Evolutionary conservation across 1,140 invertebrate species (phyloP).

Genomic region (Diploscapter pachys): DNA sequence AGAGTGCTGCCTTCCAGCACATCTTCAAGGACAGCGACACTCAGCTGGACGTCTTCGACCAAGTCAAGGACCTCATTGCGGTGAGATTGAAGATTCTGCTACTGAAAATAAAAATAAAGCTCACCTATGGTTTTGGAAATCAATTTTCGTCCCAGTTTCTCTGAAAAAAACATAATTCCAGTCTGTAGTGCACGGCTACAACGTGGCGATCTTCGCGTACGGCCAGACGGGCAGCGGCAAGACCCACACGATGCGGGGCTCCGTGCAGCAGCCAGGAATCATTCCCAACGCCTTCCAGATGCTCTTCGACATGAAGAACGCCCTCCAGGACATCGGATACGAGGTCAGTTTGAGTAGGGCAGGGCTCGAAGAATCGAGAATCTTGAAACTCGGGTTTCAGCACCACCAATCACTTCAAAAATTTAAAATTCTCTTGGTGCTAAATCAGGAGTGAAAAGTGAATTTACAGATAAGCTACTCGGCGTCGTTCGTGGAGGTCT

Average conservation of each 20-base stretch:
- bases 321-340: too few species aligned
- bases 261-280: too few species aligned
- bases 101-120: background rate
- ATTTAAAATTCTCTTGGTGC: too few species aligned
- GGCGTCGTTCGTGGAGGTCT: conserved; percentile 38
- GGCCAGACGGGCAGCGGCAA: conserved; percentile 91
- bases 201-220: conserved; percentile 88
- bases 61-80: conserved; percentile 34
- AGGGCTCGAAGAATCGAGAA: too few species aligned
- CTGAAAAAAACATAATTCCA: conserved; percentile 10
- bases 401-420: too few species aligned
- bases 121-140: background rate
- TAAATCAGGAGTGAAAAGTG: background rate
- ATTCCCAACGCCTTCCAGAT: too few species aligned
- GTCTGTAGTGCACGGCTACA: conserved; percentile 75
- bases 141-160: background rate
- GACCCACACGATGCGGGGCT: conserved; percentile 84
- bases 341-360: too few species aligned
- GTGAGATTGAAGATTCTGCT: conserved; percentile 5
- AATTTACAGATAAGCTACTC: conserved; percentile 33
- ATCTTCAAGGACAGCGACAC: conserved; percentile 28
- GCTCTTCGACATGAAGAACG: too few species aligned
- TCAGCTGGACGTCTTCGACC: conserved; percentile 25
- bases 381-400: too few species aligned
- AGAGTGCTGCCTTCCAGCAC: conserved; percentile 25